phyloP scores from a whole-genome alignment of 1,140 invertebrate genomes.

The Magallana ariakensis region DNA sequence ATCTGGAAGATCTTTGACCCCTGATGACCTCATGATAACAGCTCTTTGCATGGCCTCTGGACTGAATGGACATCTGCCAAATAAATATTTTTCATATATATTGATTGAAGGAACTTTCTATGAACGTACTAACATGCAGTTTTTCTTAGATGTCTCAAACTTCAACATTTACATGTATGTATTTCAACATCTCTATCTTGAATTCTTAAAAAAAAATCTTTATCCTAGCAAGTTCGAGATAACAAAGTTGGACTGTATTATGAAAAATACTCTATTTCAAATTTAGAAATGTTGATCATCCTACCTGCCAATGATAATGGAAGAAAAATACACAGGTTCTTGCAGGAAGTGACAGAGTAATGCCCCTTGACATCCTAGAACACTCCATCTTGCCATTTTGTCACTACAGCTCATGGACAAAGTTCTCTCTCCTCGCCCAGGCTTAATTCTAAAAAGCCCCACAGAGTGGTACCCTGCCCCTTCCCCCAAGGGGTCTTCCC shows the following conservation, averaged over 20 bases:
- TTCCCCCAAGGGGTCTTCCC: slow-evolving; percentile 73
- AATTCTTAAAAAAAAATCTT: no score
- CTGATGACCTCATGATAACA: slow-evolving; percentile 65
- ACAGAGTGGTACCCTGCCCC: slow-evolving; percentile 86
- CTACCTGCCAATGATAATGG: slow-evolving; percentile 85
- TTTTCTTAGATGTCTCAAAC: no score
- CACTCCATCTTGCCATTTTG: slow-evolving; percentile 93
- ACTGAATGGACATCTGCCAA: slow-evolving; percentile 83
- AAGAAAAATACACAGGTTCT: slow-evolving; percentile 86
- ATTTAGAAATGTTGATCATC: slow-evolving; percentile 10
- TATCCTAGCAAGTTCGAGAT: no score
- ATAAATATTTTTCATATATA: neutral
- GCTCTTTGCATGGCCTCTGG: slow-evolving; percentile 85
- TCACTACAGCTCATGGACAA: slow-evolving; percentile 95
- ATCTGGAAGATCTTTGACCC: slow-evolving; percentile 47
- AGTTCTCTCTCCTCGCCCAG: slow-evolving; percentile 93
- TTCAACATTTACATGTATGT: no score
- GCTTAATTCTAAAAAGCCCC: slow-evolving; percentile 92
- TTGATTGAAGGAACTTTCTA: no score
- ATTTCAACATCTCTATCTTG: no score
- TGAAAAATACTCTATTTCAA: no score
- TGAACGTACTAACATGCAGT: no score
- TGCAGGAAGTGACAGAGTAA: slow-evolving; percentile 87
- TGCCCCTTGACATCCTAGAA: slow-evolving; percentile 92
- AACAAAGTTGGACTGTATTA: no score